These are phyloP conservation scores for Meta bourneti DNA, from an alignment of 2,888 invertebrate species.

Conservation along the genomic window DNA sequence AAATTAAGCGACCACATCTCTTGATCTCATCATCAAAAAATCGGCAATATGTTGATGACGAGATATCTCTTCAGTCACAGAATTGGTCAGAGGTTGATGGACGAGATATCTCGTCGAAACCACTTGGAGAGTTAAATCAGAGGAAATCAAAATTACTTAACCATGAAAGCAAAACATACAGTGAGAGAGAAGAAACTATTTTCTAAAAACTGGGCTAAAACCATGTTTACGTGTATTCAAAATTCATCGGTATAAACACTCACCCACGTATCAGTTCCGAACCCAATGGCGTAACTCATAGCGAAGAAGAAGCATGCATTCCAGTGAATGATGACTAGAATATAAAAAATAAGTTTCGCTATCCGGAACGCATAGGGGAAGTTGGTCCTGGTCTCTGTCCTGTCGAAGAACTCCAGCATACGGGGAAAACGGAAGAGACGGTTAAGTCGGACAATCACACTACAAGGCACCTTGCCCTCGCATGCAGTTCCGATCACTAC, in stretches of 20 bases:
- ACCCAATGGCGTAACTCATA: slow-evolving; percentile 93
- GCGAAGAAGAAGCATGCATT: slow-evolving; percentile 96
- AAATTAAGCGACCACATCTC: too few species aligned
- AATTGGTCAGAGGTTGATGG: too few species aligned
- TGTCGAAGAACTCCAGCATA: slow-evolving; percentile 94
- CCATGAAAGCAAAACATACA: too few species aligned
- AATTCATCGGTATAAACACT: neutral
- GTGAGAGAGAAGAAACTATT: too few species aligned
- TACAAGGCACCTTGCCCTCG: slow-evolving; percentile 84
- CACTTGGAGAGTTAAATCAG: too few species aligned
- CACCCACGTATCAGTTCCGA: slow-evolving; percentile 91
- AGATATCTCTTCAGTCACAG: too few species aligned
- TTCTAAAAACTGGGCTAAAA: too few species aligned
- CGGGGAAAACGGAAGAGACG: slow-evolving; percentile 88
- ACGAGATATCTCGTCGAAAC: too few species aligned
- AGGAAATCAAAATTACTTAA: too few species aligned
- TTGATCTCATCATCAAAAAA: too few species aligned
- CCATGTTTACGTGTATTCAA: too few species aligned
- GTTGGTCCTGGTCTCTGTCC: slow-evolving; percentile 96
- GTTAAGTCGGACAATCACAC: slow-evolving; percentile 92
- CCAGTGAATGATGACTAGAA: slow-evolving; percentile 95
- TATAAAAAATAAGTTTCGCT: slow-evolving; percentile 85
- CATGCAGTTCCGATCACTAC: slow-evolving; percentile 81
- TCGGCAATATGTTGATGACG: too few species aligned
- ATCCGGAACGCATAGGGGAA: slow-evolving; percentile 95